Percentiles rank a stretch among this genome's conserved stretches.
Conservation (phyloP, 2,113 vertebrate species). For the Budorcas taxicolor region DNA sequence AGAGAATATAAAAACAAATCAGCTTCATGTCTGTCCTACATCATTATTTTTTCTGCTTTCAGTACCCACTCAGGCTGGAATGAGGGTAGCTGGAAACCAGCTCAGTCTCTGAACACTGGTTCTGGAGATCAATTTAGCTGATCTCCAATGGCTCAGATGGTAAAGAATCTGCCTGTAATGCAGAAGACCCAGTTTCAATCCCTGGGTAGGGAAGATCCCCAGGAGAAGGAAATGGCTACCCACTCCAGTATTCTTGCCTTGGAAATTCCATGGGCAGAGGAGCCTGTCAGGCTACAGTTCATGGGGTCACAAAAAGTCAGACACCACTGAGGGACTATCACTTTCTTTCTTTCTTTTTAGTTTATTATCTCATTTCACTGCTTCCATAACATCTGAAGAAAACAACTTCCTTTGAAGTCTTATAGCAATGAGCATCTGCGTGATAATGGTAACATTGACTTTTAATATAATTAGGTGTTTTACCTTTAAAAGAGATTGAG, state of each 20-base stretch:
- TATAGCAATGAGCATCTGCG: neutral
- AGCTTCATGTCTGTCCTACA: neutral
- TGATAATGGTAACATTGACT: neutral
- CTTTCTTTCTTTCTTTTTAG: neutral
- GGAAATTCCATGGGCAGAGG: neutral
- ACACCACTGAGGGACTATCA: neutral
- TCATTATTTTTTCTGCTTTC: neutral
- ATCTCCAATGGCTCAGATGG: neutral
- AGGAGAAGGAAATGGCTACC: neutral
- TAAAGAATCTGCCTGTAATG: neutral
- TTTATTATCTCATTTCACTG: neutral
- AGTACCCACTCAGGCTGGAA: neutral
- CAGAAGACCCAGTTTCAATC: neutral
- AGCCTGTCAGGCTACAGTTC: neutral
- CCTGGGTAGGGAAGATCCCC: neutral
- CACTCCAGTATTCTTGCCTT: neutral
- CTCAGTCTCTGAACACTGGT: neutral
- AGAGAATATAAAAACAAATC: neutral
- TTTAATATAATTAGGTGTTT: neutral
- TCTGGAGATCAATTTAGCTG: neutral
- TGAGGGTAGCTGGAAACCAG: neutral
- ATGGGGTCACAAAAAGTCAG: neutral
- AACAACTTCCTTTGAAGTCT: neutral
- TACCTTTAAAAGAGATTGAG: neutral
- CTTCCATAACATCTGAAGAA: neutral